phyloP scores from a whole-genome alignment of 2,797 vertebrate species.

The Dicrostonyx torquatus region DNA sequence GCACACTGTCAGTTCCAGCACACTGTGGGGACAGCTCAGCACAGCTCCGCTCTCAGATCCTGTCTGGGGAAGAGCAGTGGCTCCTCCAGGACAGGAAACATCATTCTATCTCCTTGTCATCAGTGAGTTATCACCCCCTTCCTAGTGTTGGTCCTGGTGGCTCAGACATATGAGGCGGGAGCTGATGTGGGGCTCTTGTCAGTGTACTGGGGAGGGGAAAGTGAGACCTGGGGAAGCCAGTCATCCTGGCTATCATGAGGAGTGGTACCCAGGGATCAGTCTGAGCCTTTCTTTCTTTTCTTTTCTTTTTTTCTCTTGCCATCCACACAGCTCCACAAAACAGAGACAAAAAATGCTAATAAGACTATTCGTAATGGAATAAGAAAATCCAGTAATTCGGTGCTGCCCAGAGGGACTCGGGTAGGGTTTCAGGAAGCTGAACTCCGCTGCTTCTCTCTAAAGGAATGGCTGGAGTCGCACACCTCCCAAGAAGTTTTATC shows the following conservation, averaged over 20 bases:
- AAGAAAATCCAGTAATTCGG: rapidly evolving
- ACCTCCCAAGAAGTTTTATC: neutral
- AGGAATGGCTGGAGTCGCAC: rapidly evolving
- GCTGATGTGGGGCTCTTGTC: neutral
- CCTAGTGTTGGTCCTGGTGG: neutral
- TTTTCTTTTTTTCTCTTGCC: neutral
- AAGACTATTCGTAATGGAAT: rapidly evolving
- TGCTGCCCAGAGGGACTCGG: rapidly evolving
- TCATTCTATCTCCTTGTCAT: too few relatives aligned
- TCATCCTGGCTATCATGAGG: rapidly evolving
- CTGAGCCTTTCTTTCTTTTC: neutral
- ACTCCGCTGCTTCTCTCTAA: rapidly evolving
- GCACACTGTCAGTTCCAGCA: too few relatives aligned
- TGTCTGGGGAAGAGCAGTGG: neutral
- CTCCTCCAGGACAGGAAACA: neutral
- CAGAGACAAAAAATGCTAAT: neutral
- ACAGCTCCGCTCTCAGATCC: neutral
- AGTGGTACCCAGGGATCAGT: too few relatives aligned
- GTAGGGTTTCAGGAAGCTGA: neutral
- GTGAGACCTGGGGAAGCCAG: neutral
- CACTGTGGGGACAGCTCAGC: neutral
- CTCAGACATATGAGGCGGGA: neutral
- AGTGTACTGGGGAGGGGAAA: neutral
- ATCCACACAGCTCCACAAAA: neutral
- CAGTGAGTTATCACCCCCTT: neutral